Evolutionary conservation across 2,113 vertebrate genomes (phyloP), one percentile per base, ranked within the genome.

Genomic region (Otolemur garnettii): DNA sequence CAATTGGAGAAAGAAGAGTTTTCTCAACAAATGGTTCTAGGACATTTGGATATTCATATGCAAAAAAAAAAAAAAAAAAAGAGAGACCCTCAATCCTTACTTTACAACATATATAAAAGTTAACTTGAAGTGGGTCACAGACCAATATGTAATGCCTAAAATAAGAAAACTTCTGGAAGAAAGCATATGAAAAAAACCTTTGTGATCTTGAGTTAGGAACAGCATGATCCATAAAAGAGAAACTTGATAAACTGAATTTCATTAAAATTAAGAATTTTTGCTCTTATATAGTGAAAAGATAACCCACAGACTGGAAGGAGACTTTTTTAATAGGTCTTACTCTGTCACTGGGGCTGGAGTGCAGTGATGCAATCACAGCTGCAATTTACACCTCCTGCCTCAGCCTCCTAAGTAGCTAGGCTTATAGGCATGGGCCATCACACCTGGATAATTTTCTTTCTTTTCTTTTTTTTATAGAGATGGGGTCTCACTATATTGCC

Each of bases 201-300:
- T 82, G 60, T 35, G 14, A n/a, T 93, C 77, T 93, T 90, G 14
- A 66, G 19, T 59, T 35, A 84, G 53, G 53, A 84, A 90, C 9
- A 94, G 35, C 71, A 68, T 35, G 30, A 84, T 11, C 8, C 69
- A 60, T 75, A 77, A 59, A 50, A 45, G 22, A 74, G 6, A 57
- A 83, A 53, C 26, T 7, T 68, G 57, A 62, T 55, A 84, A 28
- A 60, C 2, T 60, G 24, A 28, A 69, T 50, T 84, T 90, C 45
- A 75, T 53, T n/a, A 71, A 64, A 64, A 62, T 87, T 74, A 83
- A 89, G 84, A 90, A 59, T 68, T 75, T 96, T 78, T 91, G 33
- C 71, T 26, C 7, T 87, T 75, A 87, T 33, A 42, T 42, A 77
- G 75, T 83, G 60, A 87, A 87, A 91, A 53, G 80, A 82, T 26